Evolutionary conservation across 1,140 invertebrate species (phyloP), one percentile per base, ranked within the genome.

Genomic region (Spodoptera frugiperda): DNA sequence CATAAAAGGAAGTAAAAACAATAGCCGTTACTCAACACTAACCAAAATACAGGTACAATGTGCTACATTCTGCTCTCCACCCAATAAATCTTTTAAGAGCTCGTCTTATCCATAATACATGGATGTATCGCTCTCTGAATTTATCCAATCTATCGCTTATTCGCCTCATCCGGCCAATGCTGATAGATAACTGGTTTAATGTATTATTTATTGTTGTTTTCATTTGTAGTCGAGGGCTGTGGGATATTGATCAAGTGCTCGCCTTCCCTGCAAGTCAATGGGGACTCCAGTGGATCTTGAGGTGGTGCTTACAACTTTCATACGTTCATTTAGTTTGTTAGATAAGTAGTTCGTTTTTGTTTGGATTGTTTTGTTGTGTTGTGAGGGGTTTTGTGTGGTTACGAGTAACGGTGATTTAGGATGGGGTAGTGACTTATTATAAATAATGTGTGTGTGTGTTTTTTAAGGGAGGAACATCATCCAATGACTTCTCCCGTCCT

Each of bases 41-140:
- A 48, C 44, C 48, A 74, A 74, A 33, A 15, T 3, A 61, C 55
- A 61, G 44, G 39, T 46, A 57, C 49, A 54, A 30, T 51, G 72
- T 51, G 63, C 6, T 57, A 63, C 21, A 61, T 39, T 61, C 33
- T 61, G 21, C 51, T 46, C 54, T 19, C 53, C 14, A 12, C 15
- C 68, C 78, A 39, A 81, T 81, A 78, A 81, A 81, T 81, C 79
- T 78, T 74, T 74, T 63, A 63, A 74, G 72, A 74, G 72, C 57
- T 55, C 25, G 44, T 59, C 71, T 76, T 81, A 78, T 81, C 76
- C 77, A 81, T 81, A 78, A 81, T 78, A 81, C 76, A 81, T 81
- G 70, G 75, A 10, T n/a, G 19, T 59, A 59, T 12, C 57, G 68
- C 53, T 65, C 61, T 46, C 61, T 46, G 68, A 72, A 51, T 57